A percentile compares a stretch with the other conserved stretches of the same genome.
phyloP scores from a whole-genome alignment of 2,888 invertebrate genomes.

The Netelia virgata region DNA sequence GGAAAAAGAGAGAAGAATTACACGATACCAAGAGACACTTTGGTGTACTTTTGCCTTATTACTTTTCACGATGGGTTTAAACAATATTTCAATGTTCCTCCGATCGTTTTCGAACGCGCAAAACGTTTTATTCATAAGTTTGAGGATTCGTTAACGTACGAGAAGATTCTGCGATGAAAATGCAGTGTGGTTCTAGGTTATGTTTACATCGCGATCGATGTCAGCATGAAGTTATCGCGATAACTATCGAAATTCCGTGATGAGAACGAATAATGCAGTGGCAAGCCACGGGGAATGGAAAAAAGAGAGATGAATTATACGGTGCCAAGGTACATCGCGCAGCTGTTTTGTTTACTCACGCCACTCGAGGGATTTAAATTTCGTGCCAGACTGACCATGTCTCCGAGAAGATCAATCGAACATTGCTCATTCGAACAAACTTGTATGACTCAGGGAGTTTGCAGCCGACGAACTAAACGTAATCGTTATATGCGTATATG shows the following conservation, averaged over 20 bases:
- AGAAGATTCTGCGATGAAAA: neutral
- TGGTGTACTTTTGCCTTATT: too few species aligned
- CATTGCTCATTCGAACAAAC: neutral
- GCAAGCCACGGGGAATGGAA: conserved; percentile 5
- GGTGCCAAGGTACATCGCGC: neutral
- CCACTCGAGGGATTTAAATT: conserved; percentile 76
- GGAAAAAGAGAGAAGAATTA: too few species aligned
- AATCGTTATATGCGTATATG: conserved; percentile 7
- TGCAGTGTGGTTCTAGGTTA: conserved; percentile 36
- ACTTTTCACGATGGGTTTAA: too few species aligned
- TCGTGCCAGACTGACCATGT: conserved; percentile 80
- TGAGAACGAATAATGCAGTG: neutral
- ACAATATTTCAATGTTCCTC: too few species aligned
- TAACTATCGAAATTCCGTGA: conserved; percentile 39
- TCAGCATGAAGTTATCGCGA: conserved; percentile 43
- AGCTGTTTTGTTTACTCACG: conserved; percentile 74
- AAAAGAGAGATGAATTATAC: conserved; percentile 2
- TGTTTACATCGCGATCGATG: conserved; percentile 35
- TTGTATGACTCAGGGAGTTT: conserved; percentile 37
- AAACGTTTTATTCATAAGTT: too few species aligned
- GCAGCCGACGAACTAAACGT: conserved; percentile 8
- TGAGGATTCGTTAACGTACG: too few species aligned
- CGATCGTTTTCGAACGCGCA: too few species aligned
- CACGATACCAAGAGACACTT: too few species aligned
- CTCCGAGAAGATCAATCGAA: conserved; percentile 47